phyloP scores from a whole-genome alignment of 2,797 vertebrate genomes.

The Syndactyla subalaris region DNA sequence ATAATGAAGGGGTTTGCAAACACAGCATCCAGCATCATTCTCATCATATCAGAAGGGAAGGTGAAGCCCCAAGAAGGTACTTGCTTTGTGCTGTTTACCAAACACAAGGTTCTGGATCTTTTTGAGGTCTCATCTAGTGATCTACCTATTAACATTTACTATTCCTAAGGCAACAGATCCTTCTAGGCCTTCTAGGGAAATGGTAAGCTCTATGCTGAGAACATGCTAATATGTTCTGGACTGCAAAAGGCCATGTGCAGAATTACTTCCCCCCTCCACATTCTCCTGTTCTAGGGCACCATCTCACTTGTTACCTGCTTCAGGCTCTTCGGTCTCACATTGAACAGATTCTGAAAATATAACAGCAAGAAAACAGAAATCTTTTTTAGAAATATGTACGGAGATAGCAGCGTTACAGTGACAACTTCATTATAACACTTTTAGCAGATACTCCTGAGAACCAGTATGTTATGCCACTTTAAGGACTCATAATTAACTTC shows the following conservation, averaged over 20 bases:
- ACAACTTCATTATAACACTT: neutral
- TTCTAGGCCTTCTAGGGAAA: neutral
- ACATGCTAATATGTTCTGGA: neutral
- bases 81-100: neutral
- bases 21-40: neutral
- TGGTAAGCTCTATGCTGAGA: neutral
- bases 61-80: neutral
- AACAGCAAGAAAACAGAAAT: constrained; percentile 6
- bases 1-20: neutral
- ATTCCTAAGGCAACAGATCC: neutral
- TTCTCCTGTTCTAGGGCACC: neutral
- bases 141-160: neutral
- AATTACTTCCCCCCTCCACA: neutral
- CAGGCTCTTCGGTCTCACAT: neutral
- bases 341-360: rapidly evolving
- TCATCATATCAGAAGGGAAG: neutral
- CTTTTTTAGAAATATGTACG: neutral
- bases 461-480: neutral
- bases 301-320: neutral
- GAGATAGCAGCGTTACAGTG: neutral
- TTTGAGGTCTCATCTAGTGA: neutral
- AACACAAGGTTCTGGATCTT: neutral
- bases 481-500: neutral
- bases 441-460: neutral
- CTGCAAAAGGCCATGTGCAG: neutral